These are phyloP conservation scores for Panurus biarmicus DNA, from an alignment of 2,113 vertebrate genomes.

Conservation along the genomic window DNA sequence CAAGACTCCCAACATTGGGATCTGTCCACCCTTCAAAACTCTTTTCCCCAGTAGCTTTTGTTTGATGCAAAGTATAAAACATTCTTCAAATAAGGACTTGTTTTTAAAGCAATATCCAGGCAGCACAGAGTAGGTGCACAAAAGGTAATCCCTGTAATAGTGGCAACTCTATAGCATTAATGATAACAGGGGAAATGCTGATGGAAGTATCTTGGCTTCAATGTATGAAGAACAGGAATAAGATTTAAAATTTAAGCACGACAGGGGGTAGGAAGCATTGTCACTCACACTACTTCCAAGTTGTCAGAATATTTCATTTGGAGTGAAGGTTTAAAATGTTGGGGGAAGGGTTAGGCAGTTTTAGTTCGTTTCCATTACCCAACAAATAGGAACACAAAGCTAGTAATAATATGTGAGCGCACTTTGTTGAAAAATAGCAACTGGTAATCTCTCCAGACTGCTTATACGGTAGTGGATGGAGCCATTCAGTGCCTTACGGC, in stretches of 20 bases:
- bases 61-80: background rate
- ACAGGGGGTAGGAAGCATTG: background rate
- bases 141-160: background rate
- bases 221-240: background rate
- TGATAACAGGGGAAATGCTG: background rate
- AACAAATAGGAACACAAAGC: background rate
- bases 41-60: background rate
- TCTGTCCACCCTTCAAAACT: background rate
- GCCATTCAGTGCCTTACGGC: accelerated
- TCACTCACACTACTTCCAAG: background rate
- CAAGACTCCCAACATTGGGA: background rate
- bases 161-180: background rate
- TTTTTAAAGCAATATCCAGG: background rate
- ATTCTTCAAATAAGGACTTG: background rate
- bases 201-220: background rate
- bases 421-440: background rate
- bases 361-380: background rate
- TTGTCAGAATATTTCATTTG: background rate
- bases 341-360: background rate
- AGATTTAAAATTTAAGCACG: background rate
- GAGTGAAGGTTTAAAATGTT: background rate
- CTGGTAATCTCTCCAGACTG: background rate
- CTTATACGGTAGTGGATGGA: background rate
- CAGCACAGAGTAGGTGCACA: background rate
- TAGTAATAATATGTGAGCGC: background rate